These are phyloP conservation scores for Neodiprion fabricii DNA, from an alignment of 1,140 invertebrate species.

Conservation along the genomic window DNA sequence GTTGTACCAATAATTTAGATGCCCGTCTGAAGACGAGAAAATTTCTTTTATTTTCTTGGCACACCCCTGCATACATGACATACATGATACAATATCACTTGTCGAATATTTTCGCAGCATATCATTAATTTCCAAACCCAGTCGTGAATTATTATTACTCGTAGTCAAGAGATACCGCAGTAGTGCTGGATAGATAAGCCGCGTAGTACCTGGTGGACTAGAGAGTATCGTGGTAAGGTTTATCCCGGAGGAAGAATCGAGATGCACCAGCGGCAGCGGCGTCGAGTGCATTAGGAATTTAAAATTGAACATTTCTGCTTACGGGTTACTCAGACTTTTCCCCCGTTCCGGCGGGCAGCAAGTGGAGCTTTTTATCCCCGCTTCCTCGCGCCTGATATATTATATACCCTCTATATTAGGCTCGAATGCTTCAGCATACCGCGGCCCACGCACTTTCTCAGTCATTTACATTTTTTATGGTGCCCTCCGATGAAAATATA, in stretches of 20 bases:
- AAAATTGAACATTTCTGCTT: neutral
- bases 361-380: too few relatives aligned
- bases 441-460: neutral
- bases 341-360: neutral
- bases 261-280: neutral
- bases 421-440: neutral
- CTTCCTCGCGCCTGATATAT: neutral
- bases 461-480: conserved; percentile 1
- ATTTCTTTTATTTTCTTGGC: too few relatives aligned
- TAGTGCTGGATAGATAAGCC: too few relatives aligned
- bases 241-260: neutral
- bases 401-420: neutral
- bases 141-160: too few relatives aligned
- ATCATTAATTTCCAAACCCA: too few relatives aligned
- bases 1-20: too few relatives aligned
- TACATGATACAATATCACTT: too few relatives aligned
- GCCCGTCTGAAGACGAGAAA: too few relatives aligned
- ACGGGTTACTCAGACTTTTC: neutral
- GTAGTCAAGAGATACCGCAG: too few relatives aligned
- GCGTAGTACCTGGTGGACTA: too few relatives aligned
- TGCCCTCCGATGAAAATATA: neutral
- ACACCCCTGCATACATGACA: too few relatives aligned
- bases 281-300: neutral
- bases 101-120: too few relatives aligned
- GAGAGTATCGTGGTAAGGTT: neutral